Evolutionary conservation across 2,797 vertebrate species (phyloP), one percentile per base, ranked within the genome.

Genomic region (Channa striata): DNA sequence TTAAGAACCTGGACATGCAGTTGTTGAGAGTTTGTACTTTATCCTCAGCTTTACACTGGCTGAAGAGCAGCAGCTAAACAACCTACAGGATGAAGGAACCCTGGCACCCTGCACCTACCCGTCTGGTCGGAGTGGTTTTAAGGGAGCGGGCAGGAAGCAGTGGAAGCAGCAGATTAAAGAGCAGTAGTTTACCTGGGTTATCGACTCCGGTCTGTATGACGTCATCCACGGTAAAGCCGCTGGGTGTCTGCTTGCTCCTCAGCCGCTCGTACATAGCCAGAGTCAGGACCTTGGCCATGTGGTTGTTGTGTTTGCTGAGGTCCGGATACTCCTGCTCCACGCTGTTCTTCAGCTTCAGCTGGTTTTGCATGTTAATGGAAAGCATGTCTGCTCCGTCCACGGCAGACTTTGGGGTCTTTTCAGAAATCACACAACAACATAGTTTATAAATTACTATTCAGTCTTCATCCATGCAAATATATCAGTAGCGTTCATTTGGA

Each of bases 351-450:
- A 95, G 84, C 95, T 99, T 98, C 90, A 94, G 6, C 62, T 93
- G 68, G 90, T 99, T 98, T 94, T 98, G 97, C 70, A 94, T 96
- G 91, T 97, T 98, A 78, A 97, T 96, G 92, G 98, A 99, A 74
- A 97, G 97, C 98, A 99, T 99, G 93, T 78, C 89, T 92, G 91
- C 72, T 83, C 65, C 83, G 94, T 95, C 92, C 77, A 62, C 16
- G 89, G 53, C 44, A 61, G 71, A 53, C 17, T 77, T 67, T 76
- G 68, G 65, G 25, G 3, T 68, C 25, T 30, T 30, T 30, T 30
- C 4, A 30, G 4, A 30, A 30, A 30, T 30, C 25, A 30, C 25
- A 30, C 25, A 30, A 4, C 25, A 30, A 4, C 25, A 30, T 6
- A 30, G 6, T 30, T 4, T 30, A 30, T 30, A 6, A 4, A 30